phyloP scores from a whole-genome alignment of 2,113 vertebrate genomes.

The Labeo rohita region DNA sequence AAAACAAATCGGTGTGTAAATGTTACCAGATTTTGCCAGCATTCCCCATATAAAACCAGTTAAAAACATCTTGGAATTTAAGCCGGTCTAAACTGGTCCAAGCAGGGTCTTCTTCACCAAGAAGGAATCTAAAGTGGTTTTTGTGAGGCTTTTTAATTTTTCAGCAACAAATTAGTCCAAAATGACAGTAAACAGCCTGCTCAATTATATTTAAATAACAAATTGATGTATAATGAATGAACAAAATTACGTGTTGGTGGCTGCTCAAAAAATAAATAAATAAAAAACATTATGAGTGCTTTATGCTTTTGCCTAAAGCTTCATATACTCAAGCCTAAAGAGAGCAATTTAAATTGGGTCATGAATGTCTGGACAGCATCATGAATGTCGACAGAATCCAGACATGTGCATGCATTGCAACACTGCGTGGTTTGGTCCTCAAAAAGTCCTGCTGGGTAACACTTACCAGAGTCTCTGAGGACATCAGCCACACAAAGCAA shows the following conservation, averaged over 20 bases:
- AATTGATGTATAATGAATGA: background rate
- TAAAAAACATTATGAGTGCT: background rate
- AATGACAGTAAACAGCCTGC: background rate
- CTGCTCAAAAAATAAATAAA: background rate
- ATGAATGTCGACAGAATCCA: background rate
- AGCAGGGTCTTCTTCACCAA: background rate
- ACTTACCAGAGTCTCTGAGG: slow-evolving; percentile 7
- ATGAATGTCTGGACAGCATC: background rate
- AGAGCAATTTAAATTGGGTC: background rate
- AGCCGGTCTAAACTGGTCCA: too few relatives aligned
- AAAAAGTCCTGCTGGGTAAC: background rate
- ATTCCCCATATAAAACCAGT: background rate
- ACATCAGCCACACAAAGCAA: background rate
- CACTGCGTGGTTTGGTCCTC: background rate
- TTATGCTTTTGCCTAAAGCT: background rate
- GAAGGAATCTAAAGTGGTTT: background rate
- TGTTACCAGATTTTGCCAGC: background rate
- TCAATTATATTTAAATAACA: slow-evolving; percentile 1
- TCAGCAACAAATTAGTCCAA: background rate
- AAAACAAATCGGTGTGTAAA: too few relatives aligned
- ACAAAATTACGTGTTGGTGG: background rate
- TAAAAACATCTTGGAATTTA: background rate
- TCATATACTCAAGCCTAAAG: background rate
- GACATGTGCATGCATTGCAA: background rate
- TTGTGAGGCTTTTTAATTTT: background rate